Percentiles rank a stretch among this genome's conserved stretches.
Conservation (phyloP, 2,113 vertebrate species). For the Cynoglossus semilaevis region DNA sequence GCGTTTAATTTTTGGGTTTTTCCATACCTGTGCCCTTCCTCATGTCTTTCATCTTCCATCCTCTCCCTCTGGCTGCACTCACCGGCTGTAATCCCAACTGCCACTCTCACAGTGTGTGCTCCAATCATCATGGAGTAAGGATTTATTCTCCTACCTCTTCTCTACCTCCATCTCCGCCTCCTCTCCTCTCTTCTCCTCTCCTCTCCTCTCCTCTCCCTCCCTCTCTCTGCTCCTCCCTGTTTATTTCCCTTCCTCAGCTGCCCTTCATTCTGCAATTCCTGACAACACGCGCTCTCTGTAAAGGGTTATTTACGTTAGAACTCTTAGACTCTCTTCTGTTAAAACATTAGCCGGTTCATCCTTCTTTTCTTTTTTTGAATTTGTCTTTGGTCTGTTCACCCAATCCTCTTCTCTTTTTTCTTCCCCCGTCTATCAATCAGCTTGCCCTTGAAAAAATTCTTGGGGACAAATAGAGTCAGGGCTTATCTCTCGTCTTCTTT, state of each 20-base stretch:
- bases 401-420: slow-evolving; percentile 5
- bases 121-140: slow-evolving; percentile 78
- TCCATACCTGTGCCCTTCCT: slow-evolving; percentile 40
- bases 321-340: too few species aligned
- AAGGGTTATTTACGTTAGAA: too few species aligned
- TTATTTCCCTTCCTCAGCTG: slow-evolving; percentile 1
- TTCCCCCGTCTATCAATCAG: slow-evolving; percentile 60
- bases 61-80: slow-evolving; percentile 34
- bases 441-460: slow-evolving; percentile 65
- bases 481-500: not conserved
- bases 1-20: not conserved
- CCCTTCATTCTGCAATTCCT: slow-evolving; percentile 17
- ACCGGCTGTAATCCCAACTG: slow-evolving; percentile 69
- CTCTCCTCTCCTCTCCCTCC: slow-evolving; percentile 44
- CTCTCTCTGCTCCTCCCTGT: not conserved
- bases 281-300: too few species aligned
- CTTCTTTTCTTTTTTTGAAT: not conserved
- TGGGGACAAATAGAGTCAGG: slow-evolving; percentile 18
- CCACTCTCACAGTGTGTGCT: slow-evolving; percentile 72
- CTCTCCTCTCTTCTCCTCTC: slow-evolving; percentile 38
- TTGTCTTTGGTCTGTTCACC: not conserved
- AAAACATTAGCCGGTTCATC: slow-evolving; percentile 8
- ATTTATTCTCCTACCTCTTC: slow-evolving; percentile 57
- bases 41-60: slow-evolving; percentile 31
- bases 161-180: slow-evolving; percentile 34